A percentile compares a stretch with the other conserved stretches of the same genome.
Conservation (phyloP, 2,113 vertebrate species). For the Nyctibius bracteatus region DNA sequence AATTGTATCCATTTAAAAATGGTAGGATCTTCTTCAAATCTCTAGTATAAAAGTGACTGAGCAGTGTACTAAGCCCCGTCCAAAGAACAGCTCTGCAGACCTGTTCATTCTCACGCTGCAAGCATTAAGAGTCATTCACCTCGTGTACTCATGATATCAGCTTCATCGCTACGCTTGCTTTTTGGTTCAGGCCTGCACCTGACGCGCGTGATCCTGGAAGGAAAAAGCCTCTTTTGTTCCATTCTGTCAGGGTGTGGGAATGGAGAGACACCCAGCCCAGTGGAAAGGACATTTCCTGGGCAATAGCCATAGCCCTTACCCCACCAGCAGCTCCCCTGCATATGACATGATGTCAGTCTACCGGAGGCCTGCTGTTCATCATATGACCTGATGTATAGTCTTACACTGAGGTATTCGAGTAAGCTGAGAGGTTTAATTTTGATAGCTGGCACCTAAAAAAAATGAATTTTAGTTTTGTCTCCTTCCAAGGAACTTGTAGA, state of each 20-base stretch:
- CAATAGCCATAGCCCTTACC: neutral
- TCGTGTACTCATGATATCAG: neutral
- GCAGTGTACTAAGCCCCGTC: neutral
- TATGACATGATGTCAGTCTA: neutral
- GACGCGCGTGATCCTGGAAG: neutral
- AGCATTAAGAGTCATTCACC: neutral
- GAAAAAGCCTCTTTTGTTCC: slow-evolving; percentile 57
- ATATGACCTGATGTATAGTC: neutral
- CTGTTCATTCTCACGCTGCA: neutral
- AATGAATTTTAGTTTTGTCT: neutral
- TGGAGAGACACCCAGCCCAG: slow-evolving; percentile 45
- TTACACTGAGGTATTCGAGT: neutral
- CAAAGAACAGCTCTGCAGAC: neutral
- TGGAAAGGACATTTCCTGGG: slow-evolving; percentile 58
- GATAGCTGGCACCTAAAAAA: neutral
- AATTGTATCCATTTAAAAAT: neutral
- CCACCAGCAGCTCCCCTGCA: neutral
- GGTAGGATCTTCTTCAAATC: neutral
- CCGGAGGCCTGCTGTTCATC: neutral
- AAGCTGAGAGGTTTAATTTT: neutral
- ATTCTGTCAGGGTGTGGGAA: slow-evolving; percentile 51
- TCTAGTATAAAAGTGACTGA: neutral
- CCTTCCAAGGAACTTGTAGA: neutral
- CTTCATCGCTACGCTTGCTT: neutral
- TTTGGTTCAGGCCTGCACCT: slow-evolving; percentile 29